Evolutionary conservation across 2,113 vertebrate genomes (phyloP).

Genomic region (Hiodon tergisus): DNA sequence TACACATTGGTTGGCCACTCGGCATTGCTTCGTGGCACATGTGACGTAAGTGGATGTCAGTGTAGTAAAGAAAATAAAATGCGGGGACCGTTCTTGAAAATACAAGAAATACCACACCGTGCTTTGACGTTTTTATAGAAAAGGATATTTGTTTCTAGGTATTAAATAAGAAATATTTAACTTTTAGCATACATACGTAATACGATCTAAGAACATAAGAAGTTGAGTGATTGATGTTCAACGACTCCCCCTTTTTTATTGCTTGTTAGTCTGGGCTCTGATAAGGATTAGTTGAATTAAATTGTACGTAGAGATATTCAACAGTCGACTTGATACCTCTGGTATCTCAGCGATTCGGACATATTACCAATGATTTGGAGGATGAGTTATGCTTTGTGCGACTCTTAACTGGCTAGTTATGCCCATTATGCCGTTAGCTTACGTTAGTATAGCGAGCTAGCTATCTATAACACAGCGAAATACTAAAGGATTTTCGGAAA

Average conservation of each 20-base stretch:
- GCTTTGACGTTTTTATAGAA: neutral
- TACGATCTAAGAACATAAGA: no score
- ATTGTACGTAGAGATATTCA: neutral
- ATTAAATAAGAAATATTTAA: no score
- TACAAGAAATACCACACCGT: neutral
- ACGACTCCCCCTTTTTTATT: neutral
- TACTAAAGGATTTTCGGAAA: no score
- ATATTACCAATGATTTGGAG: neutral
- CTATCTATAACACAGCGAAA: no score
- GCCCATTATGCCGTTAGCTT: no score
- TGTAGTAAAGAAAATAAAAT: conserved; percentile 2
- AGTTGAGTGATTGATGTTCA: neutral
- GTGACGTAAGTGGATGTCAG: conserved; percentile 7
- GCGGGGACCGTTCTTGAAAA: neutral
- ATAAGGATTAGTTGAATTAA: conserved; percentile 1
- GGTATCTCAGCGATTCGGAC: neutral
- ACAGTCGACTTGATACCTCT: neutral
- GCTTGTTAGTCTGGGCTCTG: neutral
- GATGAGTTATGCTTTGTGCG: neutral
- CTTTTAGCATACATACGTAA: no score
- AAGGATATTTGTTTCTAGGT: neutral
- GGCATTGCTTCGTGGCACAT: conserved; percentile 36
- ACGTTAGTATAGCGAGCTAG: no score
- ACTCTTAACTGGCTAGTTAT: no score
- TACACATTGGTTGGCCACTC: conserved; percentile 38